A percentile compares a stretch with the other conserved stretches of the same genome.
Evolutionary conservation across 35 echinoderm and acorn worm species (phyloP).

Genomic region (Eucidaris tribuloides): DNA sequence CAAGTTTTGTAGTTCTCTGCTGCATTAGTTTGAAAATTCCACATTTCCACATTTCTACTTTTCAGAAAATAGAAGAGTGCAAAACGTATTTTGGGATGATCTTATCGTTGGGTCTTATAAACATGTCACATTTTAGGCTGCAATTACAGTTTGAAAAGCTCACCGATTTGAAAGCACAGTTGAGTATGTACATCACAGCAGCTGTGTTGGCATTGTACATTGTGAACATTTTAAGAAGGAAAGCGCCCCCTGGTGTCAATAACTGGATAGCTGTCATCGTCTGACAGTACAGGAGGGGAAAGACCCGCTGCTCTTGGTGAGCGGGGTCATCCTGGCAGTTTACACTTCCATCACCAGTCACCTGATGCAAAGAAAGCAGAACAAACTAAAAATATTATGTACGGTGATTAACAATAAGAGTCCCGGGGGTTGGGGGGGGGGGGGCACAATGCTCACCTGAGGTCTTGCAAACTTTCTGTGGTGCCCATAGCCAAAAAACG

Average conservation of each 20-base stretch:
- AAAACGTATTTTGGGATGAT: too few relatives aligned
- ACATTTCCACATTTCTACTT: too few relatives aligned
- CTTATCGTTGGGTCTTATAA: too few relatives aligned
- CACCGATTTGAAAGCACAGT: constrained; percentile 82
- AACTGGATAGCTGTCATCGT: constrained; percentile 61
- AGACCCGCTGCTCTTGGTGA: constrained; percentile 76
- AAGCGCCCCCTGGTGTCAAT: constrained; percentile 50
- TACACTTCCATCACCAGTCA: constrained; percentile 98
- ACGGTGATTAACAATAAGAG: too few relatives aligned
- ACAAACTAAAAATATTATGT: neutral
- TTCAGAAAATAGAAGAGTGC: too few relatives aligned
- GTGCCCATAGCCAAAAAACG: too few relatives aligned
- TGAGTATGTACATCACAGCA: constrained; percentile 79
- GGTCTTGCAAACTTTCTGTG: too few relatives aligned
- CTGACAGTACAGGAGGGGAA: constrained; percentile 78
- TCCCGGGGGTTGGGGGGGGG: too few relatives aligned
- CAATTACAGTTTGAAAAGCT: neutral
- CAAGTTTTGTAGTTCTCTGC: too few relatives aligned
- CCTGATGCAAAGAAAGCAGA: constrained; percentile 32
- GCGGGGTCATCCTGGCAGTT: constrained; percentile 89
- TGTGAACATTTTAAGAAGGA: constrained; percentile 98
- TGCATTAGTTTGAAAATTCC: too few relatives aligned
- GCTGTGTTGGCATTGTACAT: constrained; percentile 81
- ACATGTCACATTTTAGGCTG: too few relatives aligned
- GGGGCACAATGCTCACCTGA: too few relatives aligned